Evolutionary conservation across 2,113 vertebrate genomes (phyloP), one percentile per base, ranked within the genome.

Genomic region (Serilophus lunatus): DNA sequence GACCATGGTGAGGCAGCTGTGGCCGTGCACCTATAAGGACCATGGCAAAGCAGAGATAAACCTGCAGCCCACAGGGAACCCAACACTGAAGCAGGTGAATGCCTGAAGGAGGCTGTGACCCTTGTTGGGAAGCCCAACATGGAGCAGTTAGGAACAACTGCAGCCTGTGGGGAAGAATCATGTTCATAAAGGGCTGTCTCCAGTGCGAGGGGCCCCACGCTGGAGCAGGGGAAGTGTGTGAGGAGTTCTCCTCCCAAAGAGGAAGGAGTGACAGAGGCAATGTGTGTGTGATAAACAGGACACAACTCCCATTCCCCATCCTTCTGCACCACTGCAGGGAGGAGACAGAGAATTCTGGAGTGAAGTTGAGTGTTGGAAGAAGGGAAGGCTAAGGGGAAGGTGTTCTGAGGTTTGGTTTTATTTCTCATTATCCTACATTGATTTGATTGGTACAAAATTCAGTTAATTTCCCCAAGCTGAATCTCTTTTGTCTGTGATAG

Each of bases 391-490:
- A 8, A 6, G 8, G 15, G 6, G 18, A 74, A 76, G 18, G 2
- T 33, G 7, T 56, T 61, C 20, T 74, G 23, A 86, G 79, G 56
- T 81, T 36, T 63, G 40, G 9, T 0, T 1, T 51, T 40, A 29
- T 82, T 69, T 76, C 29, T 80, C 12, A 47, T 51, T 47, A 24
- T 18, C 20, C 16, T 69, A 3, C 20, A 56, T 33, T n/a, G 28
- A 40, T 60, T 82, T 60, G n/a, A n/a, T 25, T 38, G 1, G 10
- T 13, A 45, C 19, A 38, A 75, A 51, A 75, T 35, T 68, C 10
- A 75, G n/a, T 25, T 68, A 25, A 38, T 60, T 45, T 60, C 13
- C 33, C 53, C 28, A 36, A 18, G 25, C 0, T 0, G 0, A 51
- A 10, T 75, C 19, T 47, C 28, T 36, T 82, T 75, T 53, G 10